Evolutionary conservation across 37 sponge, comb jelly and placozoan genomes (phyloP).

Genomic region (Spongilla lacustris): DNA sequence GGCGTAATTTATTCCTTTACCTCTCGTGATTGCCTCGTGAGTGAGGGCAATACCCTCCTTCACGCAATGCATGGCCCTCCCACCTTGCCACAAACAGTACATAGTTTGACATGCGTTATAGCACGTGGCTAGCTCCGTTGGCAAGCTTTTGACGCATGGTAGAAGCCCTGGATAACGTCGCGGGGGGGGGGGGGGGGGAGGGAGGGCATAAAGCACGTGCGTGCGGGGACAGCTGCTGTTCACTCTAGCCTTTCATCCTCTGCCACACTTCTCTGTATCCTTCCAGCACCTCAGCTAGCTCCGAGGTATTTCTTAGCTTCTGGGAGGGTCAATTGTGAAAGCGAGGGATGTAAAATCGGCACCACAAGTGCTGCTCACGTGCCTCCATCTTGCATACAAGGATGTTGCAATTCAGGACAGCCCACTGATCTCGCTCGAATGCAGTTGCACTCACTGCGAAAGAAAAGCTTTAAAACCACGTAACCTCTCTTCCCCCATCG

Average conservation of each 20-base stretch:
- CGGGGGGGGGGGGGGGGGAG: no score
- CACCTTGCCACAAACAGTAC: neutral
- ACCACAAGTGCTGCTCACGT: neutral
- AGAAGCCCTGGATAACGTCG: neutral
- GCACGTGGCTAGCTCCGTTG: neutral
- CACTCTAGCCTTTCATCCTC: conserved; percentile 5
- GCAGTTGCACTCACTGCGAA: neutral
- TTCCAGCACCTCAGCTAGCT: neutral
- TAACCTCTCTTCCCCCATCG: no score
- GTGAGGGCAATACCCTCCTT: neutral
- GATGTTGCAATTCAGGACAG: neutral
- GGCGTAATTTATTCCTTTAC: neutral
- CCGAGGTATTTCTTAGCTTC: neutral
- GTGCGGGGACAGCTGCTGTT: neutral
- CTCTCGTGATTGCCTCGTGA: neutral
- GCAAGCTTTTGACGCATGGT: neutral
- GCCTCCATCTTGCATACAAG: conserved; percentile 14
- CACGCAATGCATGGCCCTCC: neutral
- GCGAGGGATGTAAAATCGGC: neutral
- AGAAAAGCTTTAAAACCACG: neutral
- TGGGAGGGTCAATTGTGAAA: neutral
- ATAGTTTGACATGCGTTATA: neutral
- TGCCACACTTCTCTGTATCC: conserved; percentile 17
- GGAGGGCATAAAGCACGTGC: neutral
- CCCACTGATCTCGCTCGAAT: conserved; percentile 21